phyloP scores from a whole-genome alignment of 2,113 vertebrate species.

The Sitta europaea region DNA sequence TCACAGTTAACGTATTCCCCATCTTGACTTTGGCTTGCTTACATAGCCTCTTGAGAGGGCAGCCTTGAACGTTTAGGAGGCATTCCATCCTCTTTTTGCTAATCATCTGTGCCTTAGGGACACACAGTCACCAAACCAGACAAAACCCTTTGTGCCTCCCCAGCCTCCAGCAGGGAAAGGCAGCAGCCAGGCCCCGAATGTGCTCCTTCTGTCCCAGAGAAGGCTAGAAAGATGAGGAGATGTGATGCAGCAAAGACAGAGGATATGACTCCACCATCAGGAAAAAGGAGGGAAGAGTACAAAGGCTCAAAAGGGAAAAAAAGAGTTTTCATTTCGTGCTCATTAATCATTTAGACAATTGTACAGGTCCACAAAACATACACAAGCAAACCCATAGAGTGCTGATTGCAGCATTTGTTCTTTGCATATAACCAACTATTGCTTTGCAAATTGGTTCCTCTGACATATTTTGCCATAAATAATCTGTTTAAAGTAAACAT shows the following conservation, averaged over 20 bases:
- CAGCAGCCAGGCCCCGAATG: neutral
- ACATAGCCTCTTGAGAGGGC: neutral
- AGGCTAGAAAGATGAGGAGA: neutral
- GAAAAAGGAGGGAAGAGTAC: neutral
- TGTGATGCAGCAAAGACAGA: neutral
- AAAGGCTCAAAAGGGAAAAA: neutral
- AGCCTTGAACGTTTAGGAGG: neutral
- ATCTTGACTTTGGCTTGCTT: neutral
- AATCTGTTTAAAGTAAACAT: conserved; percentile 5
- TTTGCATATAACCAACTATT: neutral
- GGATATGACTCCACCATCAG: conserved; percentile 1
- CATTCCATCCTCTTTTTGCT: neutral
- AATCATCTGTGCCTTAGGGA: neutral
- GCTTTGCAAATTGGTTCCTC: conserved; percentile 42
- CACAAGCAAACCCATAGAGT: neutral
- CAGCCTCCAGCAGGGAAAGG: neutral
- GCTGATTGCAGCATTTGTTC: neutral
- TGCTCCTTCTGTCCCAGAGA: accelerated
- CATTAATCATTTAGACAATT: conserved; percentile 13
- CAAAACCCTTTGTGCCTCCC: neutral
- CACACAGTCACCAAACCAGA: neutral
- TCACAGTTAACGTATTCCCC: neutral
- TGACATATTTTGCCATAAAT: conserved; percentile 9
- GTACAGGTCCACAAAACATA: neutral
- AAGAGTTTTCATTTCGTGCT: neutral